Conservation (phyloP, 2,888 invertebrate species). For the Belgica antarctica region DNA sequence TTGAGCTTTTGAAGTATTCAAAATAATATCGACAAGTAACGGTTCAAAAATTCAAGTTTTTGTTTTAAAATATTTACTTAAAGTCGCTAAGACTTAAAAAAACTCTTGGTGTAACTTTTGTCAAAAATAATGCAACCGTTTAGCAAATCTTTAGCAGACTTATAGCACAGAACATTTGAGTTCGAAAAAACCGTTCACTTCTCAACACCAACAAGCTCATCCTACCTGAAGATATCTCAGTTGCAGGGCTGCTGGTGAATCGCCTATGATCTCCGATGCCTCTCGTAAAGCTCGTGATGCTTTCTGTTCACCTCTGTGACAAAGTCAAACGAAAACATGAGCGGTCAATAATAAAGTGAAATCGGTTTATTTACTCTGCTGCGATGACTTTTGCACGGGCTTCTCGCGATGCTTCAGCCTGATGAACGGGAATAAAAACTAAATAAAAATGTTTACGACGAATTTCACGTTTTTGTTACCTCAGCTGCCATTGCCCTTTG, state of each 20-base stretch:
- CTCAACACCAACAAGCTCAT: neutral
- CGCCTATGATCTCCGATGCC: conserved; percentile 92
- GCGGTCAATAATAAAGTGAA: neutral
- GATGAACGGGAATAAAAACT: too few relatives aligned
- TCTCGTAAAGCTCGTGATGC: conserved; percentile 82
- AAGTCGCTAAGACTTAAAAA: too few relatives aligned
- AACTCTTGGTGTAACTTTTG: too few relatives aligned
- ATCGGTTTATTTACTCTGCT: conserved; percentile 23
- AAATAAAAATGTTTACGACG: neutral
- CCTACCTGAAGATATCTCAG: conserved; percentile 90
- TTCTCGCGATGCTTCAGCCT: conserved; percentile 85
- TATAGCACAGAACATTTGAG: too few relatives aligned
- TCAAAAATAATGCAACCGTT: too few relatives aligned
- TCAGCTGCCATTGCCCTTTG: conserved; percentile 96
- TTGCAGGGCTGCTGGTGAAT: conserved; percentile 91
- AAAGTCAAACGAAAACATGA: neutral
- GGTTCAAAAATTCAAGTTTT: too few relatives aligned
- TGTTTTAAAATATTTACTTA: too few relatives aligned
- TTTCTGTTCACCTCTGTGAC: conserved; percentile 39
- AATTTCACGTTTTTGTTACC: conserved; percentile 44
- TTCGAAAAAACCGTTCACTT: neutral
- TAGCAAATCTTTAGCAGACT: too few relatives aligned
- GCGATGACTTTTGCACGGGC: conserved; percentile 71
- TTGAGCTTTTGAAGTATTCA: neutral
- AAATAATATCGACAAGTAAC: conserved; percentile 1